Evolutionary conservation across 2,797 vertebrate species (phyloP).

Genomic region (Malacoraja senta): DNA sequence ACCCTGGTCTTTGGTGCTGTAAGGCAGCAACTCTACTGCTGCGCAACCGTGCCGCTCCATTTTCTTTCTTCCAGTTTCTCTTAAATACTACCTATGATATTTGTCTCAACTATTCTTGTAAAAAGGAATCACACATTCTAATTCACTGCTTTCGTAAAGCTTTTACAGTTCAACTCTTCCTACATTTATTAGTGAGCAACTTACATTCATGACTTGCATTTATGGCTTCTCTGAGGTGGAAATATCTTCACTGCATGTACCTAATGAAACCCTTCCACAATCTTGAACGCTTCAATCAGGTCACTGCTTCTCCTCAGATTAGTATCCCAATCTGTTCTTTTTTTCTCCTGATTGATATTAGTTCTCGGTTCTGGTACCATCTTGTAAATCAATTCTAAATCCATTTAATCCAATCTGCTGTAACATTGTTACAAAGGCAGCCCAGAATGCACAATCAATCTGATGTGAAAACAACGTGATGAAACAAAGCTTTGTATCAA

Average conservation of each 20-base stretch:
- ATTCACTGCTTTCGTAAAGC: background rate
- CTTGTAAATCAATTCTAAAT: conserved; percentile 7
- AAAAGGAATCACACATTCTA: background rate
- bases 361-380: background rate
- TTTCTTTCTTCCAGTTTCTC: background rate
- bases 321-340: background rate
- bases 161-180: background rate
- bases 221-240: background rate
- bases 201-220: background rate
- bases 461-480: background rate
- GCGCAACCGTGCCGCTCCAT: background rate
- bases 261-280: background rate
- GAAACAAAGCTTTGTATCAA: background rate
- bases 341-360: background rate
- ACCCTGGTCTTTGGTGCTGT: no score
- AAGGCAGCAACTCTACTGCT: no score
- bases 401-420: background rate
- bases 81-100: background rate
- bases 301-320: background rate
- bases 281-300: background rate
- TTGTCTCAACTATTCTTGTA: background rate
- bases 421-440: background rate
- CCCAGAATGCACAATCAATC: background rate
- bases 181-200: background rate
- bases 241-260: background rate